phyloP scores from a whole-genome alignment of 2,797 vertebrate species.

The Petrocephalus sullivani region DNA sequence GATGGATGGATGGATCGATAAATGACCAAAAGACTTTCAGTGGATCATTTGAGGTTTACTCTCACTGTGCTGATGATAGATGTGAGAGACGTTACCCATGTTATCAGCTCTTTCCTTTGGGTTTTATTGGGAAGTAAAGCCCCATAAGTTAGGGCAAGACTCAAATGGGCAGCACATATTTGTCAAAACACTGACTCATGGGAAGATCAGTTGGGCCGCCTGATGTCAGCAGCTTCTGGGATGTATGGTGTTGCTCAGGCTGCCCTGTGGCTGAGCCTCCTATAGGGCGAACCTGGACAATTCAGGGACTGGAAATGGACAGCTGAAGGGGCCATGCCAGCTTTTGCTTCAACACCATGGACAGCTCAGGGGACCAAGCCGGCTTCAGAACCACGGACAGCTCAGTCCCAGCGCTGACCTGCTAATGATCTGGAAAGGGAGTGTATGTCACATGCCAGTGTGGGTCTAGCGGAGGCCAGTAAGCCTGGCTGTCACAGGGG shows the following conservation, averaged over 20 bases:
- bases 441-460: not conserved
- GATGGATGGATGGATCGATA: not conserved
- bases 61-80: not conserved
- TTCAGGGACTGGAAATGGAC: too few relatives aligned
- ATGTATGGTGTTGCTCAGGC: not conserved
- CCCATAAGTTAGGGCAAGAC: not conserved
- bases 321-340: too few relatives aligned
- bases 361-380: not conserved
- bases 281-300: not conserved
- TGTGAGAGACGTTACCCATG: not conserved
- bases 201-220: not conserved
- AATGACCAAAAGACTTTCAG: not conserved
- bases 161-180: not conserved
- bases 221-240: not conserved
- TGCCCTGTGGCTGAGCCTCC: not conserved
- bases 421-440: not conserved
- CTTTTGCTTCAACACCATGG: too few relatives aligned
- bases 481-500: not conserved
- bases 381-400: not conserved
- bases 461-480: not conserved
- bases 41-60: not conserved
- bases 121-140: not conserved
- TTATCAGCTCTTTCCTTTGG: not conserved
- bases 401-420: not conserved
- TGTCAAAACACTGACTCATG: not conserved